These are phyloP conservation scores for Pan troglodytes DNA, from an alignment of 2,113 vertebrate species.

Conservation along the genomic window DNA sequence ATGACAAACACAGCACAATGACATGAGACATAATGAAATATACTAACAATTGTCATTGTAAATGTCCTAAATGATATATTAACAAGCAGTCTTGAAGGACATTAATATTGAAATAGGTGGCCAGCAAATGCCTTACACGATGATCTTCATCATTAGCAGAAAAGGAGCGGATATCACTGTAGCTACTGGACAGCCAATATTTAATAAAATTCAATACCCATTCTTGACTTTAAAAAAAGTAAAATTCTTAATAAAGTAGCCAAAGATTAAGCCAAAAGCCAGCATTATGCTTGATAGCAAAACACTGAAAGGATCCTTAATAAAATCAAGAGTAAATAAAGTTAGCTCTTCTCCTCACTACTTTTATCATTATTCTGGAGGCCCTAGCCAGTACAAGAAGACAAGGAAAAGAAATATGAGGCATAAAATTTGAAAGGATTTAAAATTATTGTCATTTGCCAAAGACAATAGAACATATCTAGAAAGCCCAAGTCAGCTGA, in stretches of 20 bases:
- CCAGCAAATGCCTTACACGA: not conserved
- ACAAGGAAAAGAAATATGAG: not conserved
- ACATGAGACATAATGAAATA: not conserved
- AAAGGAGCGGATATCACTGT: not conserved
- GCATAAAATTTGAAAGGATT: not conserved
- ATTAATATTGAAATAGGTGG: not conserved
- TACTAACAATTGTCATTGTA: not conserved
- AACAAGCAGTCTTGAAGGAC: not conserved
- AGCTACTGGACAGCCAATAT: not conserved
- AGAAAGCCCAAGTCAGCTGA: not conserved
- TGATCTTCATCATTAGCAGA: not conserved
- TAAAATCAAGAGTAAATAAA: conserved; percentile 17
- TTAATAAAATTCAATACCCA: not conserved
- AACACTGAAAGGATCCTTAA: not conserved
- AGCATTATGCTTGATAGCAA: not conserved
- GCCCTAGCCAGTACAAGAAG: not conserved
- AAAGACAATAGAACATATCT: not conserved
- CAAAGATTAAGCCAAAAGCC: not conserved
- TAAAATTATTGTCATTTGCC: not conserved
- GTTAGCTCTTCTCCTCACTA: not conserved
- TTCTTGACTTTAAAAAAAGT: conserved; percentile 28
- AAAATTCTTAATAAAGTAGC: not conserved
- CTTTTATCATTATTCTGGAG: not conserved
- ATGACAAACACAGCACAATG: not conserved
- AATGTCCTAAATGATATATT: not conserved